Evolutionary conservation across 2,888 invertebrate species (phyloP), one percentile per base, ranked within the genome.

Genomic region (Hetaerina titia): DNA sequence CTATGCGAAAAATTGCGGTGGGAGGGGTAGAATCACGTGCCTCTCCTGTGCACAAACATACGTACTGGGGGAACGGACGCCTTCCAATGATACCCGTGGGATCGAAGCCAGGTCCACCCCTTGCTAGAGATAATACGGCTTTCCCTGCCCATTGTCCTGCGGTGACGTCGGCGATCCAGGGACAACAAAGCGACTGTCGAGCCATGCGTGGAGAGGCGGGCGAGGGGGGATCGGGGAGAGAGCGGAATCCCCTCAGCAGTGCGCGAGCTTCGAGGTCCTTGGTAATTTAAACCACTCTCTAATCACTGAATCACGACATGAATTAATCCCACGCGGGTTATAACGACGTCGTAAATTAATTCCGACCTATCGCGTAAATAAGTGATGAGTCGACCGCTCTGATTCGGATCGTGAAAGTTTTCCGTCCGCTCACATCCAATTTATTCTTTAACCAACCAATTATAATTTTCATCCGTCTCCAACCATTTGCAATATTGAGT

Each of bases 321-420:
- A 69, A 45, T 69, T 92, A 45, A 56, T 64, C 92, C 45, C 19
- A 15, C 19, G 56, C 69, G 17, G 92, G 69, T 56, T 81, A 15
- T 69, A 90, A 92, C 64, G 9, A 25, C 15, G 69, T 56, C 92
- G 56, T 92, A 92, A 92, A 92, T 90, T 69, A 92, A 69, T 92
- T 69, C 69, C 31, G 56, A 90, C 25, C 15, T 2, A 31, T 60
- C 63, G 60, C 63, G 25, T 90, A 56, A 22, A 92, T 92, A 69
- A 92, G 31, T 31, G 81, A 92, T 92, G 92, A 92, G 22, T 15
- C 64, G 45, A 17, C 25, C 69, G 22, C 19, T 69, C 15, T 22
- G 81, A 11, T 11, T 81, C 25, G 81, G 45, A 13, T 13, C 81
- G 11, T 13, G 13, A 15, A 11, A 5, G 11, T 31, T 81, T 81